Evolutionary conservation across 2,113 vertebrate species (phyloP).

Genomic region (Falcunculus frontatus): DNA sequence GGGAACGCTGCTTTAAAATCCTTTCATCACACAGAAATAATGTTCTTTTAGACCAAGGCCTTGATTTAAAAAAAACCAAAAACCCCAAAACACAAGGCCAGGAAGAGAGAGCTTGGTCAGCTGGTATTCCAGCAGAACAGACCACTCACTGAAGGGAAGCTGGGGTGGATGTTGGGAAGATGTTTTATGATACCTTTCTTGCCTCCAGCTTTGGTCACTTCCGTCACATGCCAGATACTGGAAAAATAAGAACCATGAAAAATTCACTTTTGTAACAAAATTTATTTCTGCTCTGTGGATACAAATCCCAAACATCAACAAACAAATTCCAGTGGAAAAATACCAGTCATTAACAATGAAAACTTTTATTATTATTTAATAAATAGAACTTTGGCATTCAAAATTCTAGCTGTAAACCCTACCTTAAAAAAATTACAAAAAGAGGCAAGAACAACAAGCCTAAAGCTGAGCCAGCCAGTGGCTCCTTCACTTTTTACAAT

Average conservation of each 20-base stretch:
- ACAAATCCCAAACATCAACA: constrained; percentile 82
- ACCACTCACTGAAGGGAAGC: neutral
- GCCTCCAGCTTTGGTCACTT: neutral
- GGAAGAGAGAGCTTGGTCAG: neutral
- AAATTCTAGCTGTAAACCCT: constrained; percentile 92
- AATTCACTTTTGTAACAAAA: constrained; percentile 75
- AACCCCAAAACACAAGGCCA: neutral
- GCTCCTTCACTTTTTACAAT: constrained; percentile 74
- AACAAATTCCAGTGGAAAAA: constrained; percentile 87
- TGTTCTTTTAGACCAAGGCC: neutral
- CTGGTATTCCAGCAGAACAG: neutral
- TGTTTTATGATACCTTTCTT: neutral
- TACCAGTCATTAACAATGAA: constrained; percentile 84
- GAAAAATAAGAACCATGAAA: neutral
- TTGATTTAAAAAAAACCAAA: neutral
- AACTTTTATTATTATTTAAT: constrained; percentile 79
- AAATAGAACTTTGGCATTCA: constrained; percentile 96
- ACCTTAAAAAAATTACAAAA: constrained; percentile 80
- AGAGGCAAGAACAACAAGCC: constrained; percentile 76
- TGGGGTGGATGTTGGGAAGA: neutral
- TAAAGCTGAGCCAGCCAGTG: constrained; percentile 83
- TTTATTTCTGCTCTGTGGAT: constrained; percentile 80
- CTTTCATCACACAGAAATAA: neutral
- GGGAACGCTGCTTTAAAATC: neutral
- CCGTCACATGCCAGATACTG: neutral